Evolutionary conservation across 2,888 invertebrate species (phyloP), one percentile per base, ranked within the genome.

Genomic region (Hydropsyche betteni): DNA sequence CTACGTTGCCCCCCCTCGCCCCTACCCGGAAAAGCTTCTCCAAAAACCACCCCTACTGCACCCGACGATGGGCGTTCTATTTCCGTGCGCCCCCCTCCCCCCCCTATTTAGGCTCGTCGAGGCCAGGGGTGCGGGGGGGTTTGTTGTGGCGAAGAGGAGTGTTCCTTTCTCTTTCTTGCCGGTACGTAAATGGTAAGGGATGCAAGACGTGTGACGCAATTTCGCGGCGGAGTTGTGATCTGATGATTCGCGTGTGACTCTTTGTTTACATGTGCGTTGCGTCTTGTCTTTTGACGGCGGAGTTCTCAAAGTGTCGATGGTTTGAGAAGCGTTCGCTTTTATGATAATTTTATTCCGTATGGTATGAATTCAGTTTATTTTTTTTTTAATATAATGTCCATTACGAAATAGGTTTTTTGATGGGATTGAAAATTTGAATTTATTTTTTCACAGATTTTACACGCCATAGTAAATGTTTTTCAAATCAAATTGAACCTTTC

Each of bases 21-120:
- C 71, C 52, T 24, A 24, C 24, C 24, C 24, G 24, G 24, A 24
- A 24, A 24, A 24, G 24, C 24, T 2, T 2, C 24, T 24, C 24
- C 44, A 44, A 44, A 44, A 44, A 44, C 44, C 44, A 4, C 6
- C 44, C 44, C 44, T 6, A 44, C 44, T 44, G 7, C 44, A 33
- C 64, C 24, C n/a, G 64, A 12, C 64, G 10, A 44, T 44, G 24
- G 24, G 24, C 55, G 75, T 52, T 79, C 79, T 77, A 77, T 77
- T 79, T 79, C 51, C 14, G 74, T 58, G 70, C 51, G 70, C 52
- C 10, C 24, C 70, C 52, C 53, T 16, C 58, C 51, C 14, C 24
- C 16, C 1, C 61, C 51, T 33, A 12, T 6, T 61, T 10, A 44
- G 44, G 44, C 44, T 7, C 5, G 44, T 8, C 44, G 44, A 44